Evolutionary conservation across 30 jellyfish, hydroid and myxozoan genomes (phyloP), one percentile per base, ranked within the genome.

Genomic region (Rhopilema esculentum): DNA sequence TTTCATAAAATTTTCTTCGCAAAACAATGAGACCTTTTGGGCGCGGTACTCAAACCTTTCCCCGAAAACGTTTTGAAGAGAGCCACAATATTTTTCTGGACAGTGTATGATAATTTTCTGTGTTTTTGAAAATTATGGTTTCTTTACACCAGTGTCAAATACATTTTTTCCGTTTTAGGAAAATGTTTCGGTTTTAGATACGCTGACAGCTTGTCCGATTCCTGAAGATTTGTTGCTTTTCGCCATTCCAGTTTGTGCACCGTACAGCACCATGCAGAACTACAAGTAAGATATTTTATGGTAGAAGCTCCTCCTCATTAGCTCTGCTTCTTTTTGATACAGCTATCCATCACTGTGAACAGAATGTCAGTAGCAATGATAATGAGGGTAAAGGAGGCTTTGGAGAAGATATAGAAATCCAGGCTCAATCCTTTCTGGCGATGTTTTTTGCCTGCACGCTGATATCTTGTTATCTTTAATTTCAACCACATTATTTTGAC

Each of bases 161-260:
- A 0, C 0, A 15, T 23, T 31, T 69, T 49, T 25, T 62, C 0
- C n/a, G 30, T 72, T 80, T 8, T 33, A 89, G 97, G 97, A 87
- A 66, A 82, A 79, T 75, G 32, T 77, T 4, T 66, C 91, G 26
- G 63, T 95, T 21, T 74, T 95, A 27, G 99, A 95, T 29, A 80
- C 99, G 1, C 89, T 95, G 27, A 95, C 99, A 15, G 97, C 97
- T 7, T 84, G 92, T 66, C 99, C 99, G 19, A 19, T 68, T 8
- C 81, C 61, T 0, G 99, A 91, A 12, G 99, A 95, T 65, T 66
- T 87, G 25, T 74, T 95, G 27, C 79, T 95, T 21, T 91, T 78
- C 72, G 94, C 97, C 8, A 77, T 95, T 16, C 98, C 98, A 0
- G 93, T 91, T 1, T 95, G 99, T 82, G 99, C 99, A 19, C 99